Evolutionary conservation across 1,140 invertebrate species (phyloP).

Genomic region (Ceratina calcarata): DNA sequence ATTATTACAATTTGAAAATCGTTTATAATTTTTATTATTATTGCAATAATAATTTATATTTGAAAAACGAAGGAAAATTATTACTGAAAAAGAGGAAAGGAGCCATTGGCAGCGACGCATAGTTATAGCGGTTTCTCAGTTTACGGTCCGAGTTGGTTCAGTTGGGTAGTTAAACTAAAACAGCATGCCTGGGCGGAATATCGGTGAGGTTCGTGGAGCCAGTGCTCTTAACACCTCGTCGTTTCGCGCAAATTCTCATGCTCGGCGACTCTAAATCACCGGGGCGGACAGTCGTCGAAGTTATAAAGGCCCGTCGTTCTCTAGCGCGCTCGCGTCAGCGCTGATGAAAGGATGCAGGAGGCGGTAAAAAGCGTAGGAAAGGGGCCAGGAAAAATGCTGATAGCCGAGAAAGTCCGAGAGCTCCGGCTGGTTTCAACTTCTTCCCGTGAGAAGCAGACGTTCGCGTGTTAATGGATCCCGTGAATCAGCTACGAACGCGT

Average conservation of each 20-base stretch:
- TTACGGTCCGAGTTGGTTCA: constrained; percentile 47
- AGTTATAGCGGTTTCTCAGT: constrained; percentile 64
- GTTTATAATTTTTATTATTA: no score
- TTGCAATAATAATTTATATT: no score
- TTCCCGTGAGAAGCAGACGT: not conserved
- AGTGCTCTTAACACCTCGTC: constrained; percentile 65
- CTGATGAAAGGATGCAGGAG: constrained; percentile 26
- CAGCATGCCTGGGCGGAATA: constrained; percentile 21
- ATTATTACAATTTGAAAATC: no score
- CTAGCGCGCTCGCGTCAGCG: constrained; percentile 1
- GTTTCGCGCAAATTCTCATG: constrained; percentile 61
- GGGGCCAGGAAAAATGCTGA: constrained; percentile 32
- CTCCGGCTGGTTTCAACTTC: constrained; percentile 8
- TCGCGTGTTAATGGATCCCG: constrained; percentile 24
- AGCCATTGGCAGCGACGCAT: no score
- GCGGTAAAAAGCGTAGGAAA: constrained; percentile 34
- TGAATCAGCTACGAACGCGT: not conserved
- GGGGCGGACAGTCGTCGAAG: constrained; percentile 48
- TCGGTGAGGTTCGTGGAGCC: constrained; percentile 52
- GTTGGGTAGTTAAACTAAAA: constrained; percentile 34
- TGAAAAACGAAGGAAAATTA: not conserved
- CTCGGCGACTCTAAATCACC: constrained; percentile 59
- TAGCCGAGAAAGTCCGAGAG: constrained; percentile 25
- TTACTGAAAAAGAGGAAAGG: not conserved
- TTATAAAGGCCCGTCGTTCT: constrained; percentile 48